Evolutionary conservation across 2,888 invertebrate genomes (phyloP).

Genomic region (Tromatobia lineatoria): DNA sequence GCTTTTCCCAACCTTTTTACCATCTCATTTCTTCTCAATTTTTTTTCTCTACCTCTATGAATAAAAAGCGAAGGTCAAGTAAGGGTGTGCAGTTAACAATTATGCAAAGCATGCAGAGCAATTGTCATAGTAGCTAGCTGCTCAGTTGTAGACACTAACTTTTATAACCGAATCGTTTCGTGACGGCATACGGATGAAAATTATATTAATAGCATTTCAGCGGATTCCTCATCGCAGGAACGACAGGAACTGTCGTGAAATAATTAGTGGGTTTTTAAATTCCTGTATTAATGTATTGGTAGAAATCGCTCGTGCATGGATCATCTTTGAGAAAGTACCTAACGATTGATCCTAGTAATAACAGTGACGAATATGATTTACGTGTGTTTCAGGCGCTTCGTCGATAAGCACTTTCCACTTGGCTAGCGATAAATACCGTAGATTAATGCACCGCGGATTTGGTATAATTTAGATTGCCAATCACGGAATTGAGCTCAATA

Average conservation of each 20-base stretch:
- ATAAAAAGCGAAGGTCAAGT: not conserved
- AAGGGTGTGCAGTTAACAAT: slow-evolving; percentile 21
- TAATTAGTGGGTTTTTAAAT: not conserved
- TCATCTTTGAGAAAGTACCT: not conserved
- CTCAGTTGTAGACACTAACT: not conserved
- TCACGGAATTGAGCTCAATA: not conserved
- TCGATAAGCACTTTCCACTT: slow-evolving; percentile 69
- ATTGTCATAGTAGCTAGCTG: not conserved
- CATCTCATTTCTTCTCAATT: not conserved
- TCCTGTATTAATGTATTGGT: not conserved
- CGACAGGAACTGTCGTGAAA: not conserved
- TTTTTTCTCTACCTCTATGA: not conserved
- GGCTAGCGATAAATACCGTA: slow-evolving; percentile 53
- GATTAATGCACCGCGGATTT: not conserved
- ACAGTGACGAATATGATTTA: slow-evolving; percentile 57
- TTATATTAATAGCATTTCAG: not conserved
- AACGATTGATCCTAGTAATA: not conserved
- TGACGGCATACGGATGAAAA: not conserved
- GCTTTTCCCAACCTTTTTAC: not conserved
- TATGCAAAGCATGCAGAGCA: not conserved
- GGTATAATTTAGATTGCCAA: not conserved
- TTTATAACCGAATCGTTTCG: too few relatives aligned
- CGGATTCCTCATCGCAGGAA: not conserved
- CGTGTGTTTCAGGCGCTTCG: slow-evolving; percentile 76
- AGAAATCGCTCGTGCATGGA: not conserved